phyloP scores from a whole-genome alignment of 2,113 vertebrate genomes.

The Mungos mungo region DNA sequence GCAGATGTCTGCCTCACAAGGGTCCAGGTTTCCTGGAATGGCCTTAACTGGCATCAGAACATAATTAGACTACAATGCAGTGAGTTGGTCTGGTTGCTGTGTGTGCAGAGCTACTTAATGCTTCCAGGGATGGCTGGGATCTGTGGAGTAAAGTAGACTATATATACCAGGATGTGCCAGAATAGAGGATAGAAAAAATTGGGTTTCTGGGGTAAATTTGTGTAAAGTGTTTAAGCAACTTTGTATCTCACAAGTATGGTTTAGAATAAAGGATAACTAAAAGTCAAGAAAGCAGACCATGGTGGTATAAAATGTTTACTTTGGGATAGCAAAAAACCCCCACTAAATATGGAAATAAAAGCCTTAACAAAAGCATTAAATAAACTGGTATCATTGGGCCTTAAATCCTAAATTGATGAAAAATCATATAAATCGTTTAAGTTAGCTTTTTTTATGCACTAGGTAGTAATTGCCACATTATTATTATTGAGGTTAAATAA shows the following conservation, averaged over 20 bases:
- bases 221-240: background rate
- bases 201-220: background rate
- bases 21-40: background rate
- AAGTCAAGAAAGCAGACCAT: constrained; percentile 3
- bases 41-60: background rate
- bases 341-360: background rate
- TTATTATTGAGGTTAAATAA: constrained; percentile 18
- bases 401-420: background rate
- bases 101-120: background rate
- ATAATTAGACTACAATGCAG: background rate
- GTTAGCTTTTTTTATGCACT: background rate
- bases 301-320: background rate
- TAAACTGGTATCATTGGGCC: background rate
- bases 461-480: background rate
- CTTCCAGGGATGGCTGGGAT: background rate
- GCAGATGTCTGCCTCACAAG: background rate
- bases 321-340: background rate
- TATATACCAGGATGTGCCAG: background rate
- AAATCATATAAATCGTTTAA: constrained; percentile 1
- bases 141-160: background rate
- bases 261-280: background rate
- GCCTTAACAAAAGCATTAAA: background rate
- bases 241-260: background rate
- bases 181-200: background rate
- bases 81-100: background rate